These are phyloP conservation scores for Melanitta fusca DNA, from an alignment of 2,797 vertebrate genomes.

Conservation along the genomic window DNA sequence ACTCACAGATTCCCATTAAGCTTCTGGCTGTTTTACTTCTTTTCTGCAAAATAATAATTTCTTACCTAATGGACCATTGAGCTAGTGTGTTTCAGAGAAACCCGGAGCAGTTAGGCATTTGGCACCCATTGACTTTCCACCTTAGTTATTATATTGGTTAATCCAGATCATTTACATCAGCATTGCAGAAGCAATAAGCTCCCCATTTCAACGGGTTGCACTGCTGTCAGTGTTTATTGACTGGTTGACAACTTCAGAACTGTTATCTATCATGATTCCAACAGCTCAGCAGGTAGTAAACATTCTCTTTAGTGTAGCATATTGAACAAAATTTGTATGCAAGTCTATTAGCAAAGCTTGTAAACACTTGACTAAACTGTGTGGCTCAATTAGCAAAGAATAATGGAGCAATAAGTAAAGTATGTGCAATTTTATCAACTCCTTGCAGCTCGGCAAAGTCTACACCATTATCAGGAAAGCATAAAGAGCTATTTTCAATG, in stretches of 20 bases:
- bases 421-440: slow-evolving; percentile 59
- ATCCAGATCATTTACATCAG: slow-evolving; percentile 10
- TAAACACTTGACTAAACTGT: slow-evolving; percentile 68
- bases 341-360: slow-evolving; percentile 58
- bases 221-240: slow-evolving; percentile 25
- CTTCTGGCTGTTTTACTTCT: neutral
- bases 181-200: slow-evolving; percentile 31
- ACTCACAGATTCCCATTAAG: neutral
- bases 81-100: neutral
- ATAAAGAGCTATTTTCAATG: slow-evolving; percentile 30
- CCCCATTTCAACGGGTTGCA: neutral
- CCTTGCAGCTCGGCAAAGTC: slow-evolving; percentile 15
- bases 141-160: neutral
- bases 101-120: neutral
- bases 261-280: slow-evolving; percentile 54
- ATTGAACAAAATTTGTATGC: slow-evolving; percentile 50
- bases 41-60: neutral
- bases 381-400: slow-evolving; percentile 70
- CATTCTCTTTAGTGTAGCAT: slow-evolving; percentile 47
- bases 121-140: neutral
- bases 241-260: slow-evolving; percentile 49
- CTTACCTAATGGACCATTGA: neutral
- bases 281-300: slow-evolving; percentile 56
- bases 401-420: slow-evolving; percentile 69
- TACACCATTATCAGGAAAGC: slow-evolving; percentile 14